Base-by-base conservation (phyloP, 2,888 invertebrate species). In the Galerucella calmariensis region DNA sequence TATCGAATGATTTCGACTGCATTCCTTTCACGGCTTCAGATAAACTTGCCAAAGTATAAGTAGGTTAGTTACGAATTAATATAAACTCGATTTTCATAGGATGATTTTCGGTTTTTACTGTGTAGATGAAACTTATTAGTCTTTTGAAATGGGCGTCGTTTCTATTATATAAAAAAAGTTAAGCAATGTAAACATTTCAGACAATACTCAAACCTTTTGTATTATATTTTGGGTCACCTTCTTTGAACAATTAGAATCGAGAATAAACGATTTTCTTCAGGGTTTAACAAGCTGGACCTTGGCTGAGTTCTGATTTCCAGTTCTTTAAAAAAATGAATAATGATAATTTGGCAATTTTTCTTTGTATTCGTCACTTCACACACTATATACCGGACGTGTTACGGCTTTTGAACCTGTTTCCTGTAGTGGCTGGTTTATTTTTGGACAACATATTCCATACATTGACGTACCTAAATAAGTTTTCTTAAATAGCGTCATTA, bases 321-420 rank as follows among this genome's bases (percentile, higher is more conserved):
- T 24, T 20, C 61, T 27, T 48, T 24, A 53, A 71, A 72, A 70
- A 72, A 65, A 66, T 56, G 65, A 66, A 66, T 58, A 41, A 72
- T 72, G 65, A 72, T 72, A 72, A 66, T 72, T 72, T 67, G 72
- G 72, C 48, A 72, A 67, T 67, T 72, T 72, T 59, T 72, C 72
- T 66, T 72, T 72, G 72, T 72, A 59, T 72, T 66, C 72, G 62
- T 72, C 72, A 72, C 59, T 72, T 67, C 59, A 35, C 56, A 53
- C 72, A 51, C 59, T 27, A 35, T 51, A 48, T 51, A 59, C 72
- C 66, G 72, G 72, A 72, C 66, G 58, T 51, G 72, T 72, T 72
- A 66, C 72, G 72, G 72, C 66, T 48, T 59, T 72, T 67, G 66
- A 72, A 72, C 46, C 16, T 41, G 72, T 67, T 66, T 72, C 72